Conservation (phyloP, 1,140 invertebrate species). For the Drosophila repletoides region DNA sequence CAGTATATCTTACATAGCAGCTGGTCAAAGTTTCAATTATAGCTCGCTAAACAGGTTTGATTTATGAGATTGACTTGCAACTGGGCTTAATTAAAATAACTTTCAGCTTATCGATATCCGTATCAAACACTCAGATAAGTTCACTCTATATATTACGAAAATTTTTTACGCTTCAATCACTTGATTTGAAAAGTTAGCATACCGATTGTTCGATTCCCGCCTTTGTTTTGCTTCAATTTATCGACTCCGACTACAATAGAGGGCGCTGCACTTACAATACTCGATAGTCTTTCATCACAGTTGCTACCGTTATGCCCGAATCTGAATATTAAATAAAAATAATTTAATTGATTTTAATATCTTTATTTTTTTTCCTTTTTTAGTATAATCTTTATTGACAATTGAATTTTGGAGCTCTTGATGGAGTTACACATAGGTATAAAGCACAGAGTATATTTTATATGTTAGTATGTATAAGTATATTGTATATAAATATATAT, state of each 20-base stretch:
- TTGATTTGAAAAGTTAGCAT: too few species aligned
- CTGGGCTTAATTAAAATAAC: background rate
- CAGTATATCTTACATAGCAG: too few species aligned
- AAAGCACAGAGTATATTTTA: conserved; percentile 62
- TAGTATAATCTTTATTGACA: conserved; percentile 83
- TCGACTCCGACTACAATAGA: too few species aligned
- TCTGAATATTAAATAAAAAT: background rate
- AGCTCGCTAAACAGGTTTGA: background rate
- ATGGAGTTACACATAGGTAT: conserved; percentile 61
- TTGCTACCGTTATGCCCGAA: too few species aligned
- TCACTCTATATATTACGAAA: too few species aligned
- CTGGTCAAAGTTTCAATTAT: too few species aligned
- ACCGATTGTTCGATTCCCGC: too few species aligned
- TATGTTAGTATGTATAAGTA: conserved; percentile 37
- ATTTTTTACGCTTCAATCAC: too few species aligned
- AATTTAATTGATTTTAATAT: too few species aligned
- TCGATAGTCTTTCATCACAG: too few species aligned
- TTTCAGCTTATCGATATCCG: background rate
- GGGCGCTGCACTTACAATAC: background rate
- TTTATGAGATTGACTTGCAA: too few species aligned
- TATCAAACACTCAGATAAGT: background rate
- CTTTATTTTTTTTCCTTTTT: conserved; percentile 84
- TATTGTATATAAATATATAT: conserved; percentile 46
- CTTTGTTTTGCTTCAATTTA: too few species aligned
- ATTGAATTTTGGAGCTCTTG: conserved; percentile 67